A percentile compares a stretch with the other conserved stretches of the same genome.
Conservation (phyloP, 2,888 invertebrate genomes). For the Ectropis crepuscularia region DNA sequence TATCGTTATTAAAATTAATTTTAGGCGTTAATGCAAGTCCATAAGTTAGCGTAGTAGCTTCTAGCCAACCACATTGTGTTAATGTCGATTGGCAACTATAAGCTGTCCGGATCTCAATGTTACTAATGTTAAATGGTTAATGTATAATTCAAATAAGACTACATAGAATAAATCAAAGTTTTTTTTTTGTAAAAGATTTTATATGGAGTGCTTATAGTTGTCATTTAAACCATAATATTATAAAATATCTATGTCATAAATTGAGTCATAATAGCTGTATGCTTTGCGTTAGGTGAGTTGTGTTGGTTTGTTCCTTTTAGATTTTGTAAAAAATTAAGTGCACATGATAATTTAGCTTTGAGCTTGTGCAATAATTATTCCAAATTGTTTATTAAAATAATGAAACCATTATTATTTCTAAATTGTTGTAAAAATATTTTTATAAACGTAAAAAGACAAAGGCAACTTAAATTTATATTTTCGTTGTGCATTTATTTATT, state of each 20-base stretch:
- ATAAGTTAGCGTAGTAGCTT: conserved; percentile 36
- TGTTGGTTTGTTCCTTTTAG: conserved; percentile 82
- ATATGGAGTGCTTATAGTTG: conserved; percentile 43
- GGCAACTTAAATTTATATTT: conserved; percentile 81
- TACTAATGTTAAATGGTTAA: conserved; percentile 37
- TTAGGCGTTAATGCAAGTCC: conserved; percentile 32
- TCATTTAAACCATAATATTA: conserved; percentile 40
- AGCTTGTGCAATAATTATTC: conserved; percentile 83
- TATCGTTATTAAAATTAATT: conserved; percentile 28
- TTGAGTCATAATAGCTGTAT: conserved; percentile 65
- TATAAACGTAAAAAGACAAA: conserved; percentile 81
- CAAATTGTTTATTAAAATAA: conserved; percentile 71
- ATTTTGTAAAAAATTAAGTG: conserved; percentile 61
- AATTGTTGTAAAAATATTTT: conserved; percentile 82
- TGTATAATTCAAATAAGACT: conserved; percentile 39
- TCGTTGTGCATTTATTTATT: conserved; percentile 83
- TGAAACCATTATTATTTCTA: conserved; percentile 80
- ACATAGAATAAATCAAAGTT: conserved; percentile 37
- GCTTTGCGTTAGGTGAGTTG: conserved; percentile 62
- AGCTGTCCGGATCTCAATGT: conserved; percentile 48
- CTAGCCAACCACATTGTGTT: conserved; percentile 44
- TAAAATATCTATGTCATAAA: conserved; percentile 61
- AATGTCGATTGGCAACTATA: conserved; percentile 53
- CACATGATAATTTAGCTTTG: conserved; percentile 79
- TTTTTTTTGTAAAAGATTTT: conserved; percentile 39